A percentile compares a stretch with the other conserved stretches of the same genome.
Evolutionary conservation across 2,888 invertebrate species (phyloP).

Genomic region (Odontomyia ornata): DNA sequence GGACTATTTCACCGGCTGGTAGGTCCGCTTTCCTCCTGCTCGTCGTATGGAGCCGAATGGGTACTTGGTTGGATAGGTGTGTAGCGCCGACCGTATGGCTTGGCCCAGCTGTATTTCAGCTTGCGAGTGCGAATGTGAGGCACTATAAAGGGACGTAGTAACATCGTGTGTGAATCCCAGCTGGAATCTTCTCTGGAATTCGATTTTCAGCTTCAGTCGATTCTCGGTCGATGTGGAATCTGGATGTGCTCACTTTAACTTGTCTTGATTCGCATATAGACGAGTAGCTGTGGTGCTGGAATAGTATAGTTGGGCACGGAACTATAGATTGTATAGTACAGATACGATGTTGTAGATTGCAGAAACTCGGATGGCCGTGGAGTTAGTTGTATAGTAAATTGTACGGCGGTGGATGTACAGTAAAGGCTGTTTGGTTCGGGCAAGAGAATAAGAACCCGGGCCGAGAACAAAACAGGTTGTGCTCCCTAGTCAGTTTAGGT

Average conservation of each 20-base stretch:
- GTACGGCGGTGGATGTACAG: neutral
- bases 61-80: neutral
- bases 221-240: constrained; percentile 2
- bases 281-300: neutral
- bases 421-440: neutral
- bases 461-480: constrained; percentile 37
- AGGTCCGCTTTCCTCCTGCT: no score
- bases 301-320: neutral
- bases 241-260: neutral
- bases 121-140: no score
- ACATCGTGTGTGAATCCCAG: constrained; percentile 25
- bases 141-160: constrained; percentile 18
- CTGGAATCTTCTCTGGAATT: constrained; percentile 38
- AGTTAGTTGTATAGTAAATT: neutral
- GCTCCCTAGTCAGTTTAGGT: constrained; percentile 46
- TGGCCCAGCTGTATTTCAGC: neutral
- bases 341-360: neutral
- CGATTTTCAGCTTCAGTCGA: constrained; percentile 5
- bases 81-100: neutral
- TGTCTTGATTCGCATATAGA: neutral
- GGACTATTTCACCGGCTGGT: neutral
- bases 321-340: neutral
- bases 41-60: neutral
- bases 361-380: neutral
- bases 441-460: constrained; percentile 34